These are phyloP conservation scores for Lacerta bilineata DNA, from an alignment of 2,797 vertebrate genomes.

Conservation along the genomic window DNA sequence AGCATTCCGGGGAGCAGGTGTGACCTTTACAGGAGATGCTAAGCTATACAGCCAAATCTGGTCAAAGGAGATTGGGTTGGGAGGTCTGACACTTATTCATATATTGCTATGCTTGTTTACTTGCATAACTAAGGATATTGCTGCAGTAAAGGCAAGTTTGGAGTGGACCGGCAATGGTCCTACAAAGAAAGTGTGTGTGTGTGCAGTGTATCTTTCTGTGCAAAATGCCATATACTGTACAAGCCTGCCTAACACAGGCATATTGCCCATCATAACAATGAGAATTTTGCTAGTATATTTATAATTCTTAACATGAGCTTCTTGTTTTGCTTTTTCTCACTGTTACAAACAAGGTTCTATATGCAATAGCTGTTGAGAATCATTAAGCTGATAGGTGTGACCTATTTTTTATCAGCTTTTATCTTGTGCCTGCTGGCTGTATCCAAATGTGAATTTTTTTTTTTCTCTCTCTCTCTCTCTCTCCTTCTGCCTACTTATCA, in stretches of 20 bases:
- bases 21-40: not conserved
- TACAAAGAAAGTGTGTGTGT: not conserved
- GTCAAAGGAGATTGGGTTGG: not conserved
- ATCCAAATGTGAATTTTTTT: conserved; percentile 50
- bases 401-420: conserved; percentile 71
- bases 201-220: not conserved
- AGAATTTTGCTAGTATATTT: conserved; percentile 29
- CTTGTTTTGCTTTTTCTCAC: conserved; percentile 55
- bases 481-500: conserved; percentile 54
- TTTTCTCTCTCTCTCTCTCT: not conserved
- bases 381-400: conserved; percentile 60
- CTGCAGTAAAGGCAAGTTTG: not conserved
- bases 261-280: not conserved
- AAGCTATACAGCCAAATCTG: not conserved
- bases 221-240: not conserved
- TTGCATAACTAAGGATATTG: not conserved
- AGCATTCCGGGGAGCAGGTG: not conserved
- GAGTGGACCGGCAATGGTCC: not conserved
- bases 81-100: not conserved
- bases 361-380: conserved; percentile 59
- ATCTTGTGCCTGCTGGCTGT: conserved; percentile 68
- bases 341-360: conserved; percentile 56
- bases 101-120: not conserved
- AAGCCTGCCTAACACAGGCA: not conserved
- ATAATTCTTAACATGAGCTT: conserved; percentile 43